Percentiles rank a stretch among this genome's conserved stretches.
Conservation (phyloP, 1,140 invertebrate genomes). For the Caenorhabditis latens region DNA sequence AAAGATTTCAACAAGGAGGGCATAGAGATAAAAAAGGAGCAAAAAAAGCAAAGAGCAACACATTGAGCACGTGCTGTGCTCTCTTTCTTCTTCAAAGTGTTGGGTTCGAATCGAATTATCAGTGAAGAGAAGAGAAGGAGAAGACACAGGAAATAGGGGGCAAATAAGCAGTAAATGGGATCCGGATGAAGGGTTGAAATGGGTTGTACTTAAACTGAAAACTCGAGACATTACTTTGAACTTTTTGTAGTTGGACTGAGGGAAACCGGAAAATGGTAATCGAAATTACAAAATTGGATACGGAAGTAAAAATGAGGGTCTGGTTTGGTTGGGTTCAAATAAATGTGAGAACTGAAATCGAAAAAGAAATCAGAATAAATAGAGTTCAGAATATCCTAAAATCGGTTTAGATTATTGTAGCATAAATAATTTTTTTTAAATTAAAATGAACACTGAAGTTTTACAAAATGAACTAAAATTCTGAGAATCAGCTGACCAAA, state of each 20-base stretch:
- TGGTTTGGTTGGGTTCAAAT: too few relatives aligned
- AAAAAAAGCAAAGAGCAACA: conserved; percentile 49
- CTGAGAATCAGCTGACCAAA: too few relatives aligned
- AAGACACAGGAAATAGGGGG: not conserved
- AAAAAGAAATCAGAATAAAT: too few relatives aligned
- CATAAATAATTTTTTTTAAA: too few relatives aligned
- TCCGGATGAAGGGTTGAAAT: conserved; percentile 20
- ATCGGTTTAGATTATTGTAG: too few relatives aligned
- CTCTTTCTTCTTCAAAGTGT: conserved; percentile 18
- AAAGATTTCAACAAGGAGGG: not conserved
- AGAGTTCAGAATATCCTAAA: too few relatives aligned
- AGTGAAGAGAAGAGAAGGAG: conserved; percentile 4
- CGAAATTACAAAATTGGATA: not conserved
- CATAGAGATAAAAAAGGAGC: not conserved
- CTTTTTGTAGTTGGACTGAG: not conserved
- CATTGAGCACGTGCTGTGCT: conserved; percentile 44
- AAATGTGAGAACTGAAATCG: too few relatives aligned
- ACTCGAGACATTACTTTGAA: not conserved
- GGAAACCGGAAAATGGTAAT: not conserved
- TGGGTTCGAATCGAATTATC: conserved; percentile 46
- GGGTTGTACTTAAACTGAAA: not conserved
- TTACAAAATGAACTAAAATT: too few relatives aligned
- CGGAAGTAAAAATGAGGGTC: not conserved
- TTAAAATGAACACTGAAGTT: too few relatives aligned
- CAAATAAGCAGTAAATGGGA: conserved; percentile 44